Base-by-base conservation (phyloP, 35 echinoderm and acorn worm genomes). In the Amphiura filiformis region DNA sequence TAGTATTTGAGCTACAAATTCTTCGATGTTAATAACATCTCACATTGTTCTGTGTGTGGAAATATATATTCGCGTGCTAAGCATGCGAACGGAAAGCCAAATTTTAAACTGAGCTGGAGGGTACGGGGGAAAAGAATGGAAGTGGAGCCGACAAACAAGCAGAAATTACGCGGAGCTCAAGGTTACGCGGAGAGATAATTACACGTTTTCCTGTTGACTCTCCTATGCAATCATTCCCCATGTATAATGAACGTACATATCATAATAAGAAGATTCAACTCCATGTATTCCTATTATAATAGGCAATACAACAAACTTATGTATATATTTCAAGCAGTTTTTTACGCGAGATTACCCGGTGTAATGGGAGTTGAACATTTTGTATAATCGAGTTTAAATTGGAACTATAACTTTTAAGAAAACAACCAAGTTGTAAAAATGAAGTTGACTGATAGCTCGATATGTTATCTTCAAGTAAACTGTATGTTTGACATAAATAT, bases 1-100 rank as follows among this genome's bases (percentile, higher is more conserved):
- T n/a, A n/a, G n/a, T n/a, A n/a, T n/a, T n/a, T n/a, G n/a, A n/a
- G n/a, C n/a, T n/a, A n/a, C n/a, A n/a, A n/a, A n/a, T n/a, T n/a
- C n/a, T n/a, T n/a, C n/a, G n/a, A n/a, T n/a, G n/a, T n/a, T n/a
- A n/a, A n/a, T n/a, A n/a, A n/a, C n/a, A n/a, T n/a, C n/a, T n/a
- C n/a, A n/a, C n/a, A n/a, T n/a, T n/a, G n/a, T n/a, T n/a, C n/a
- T n/a, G n/a, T n/a, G n/a, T n/a, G n/a, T n/a, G n/a, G n/a, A n/a
- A n/a, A n/a, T n/a, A n/a, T n/a, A n/a, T n/a, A n/a, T n/a, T n/a
- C n/a, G n/a, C n/a, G n/a, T n/a, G n/a, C n/a, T n/a, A n/a, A n/a
- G n/a, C n/a, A n/a, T n/a, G n/a, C n/a, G n/a, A n/a, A 70, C 61
- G 61, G 61, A 70, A 70, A 70, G 61, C 61, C 61, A 70, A 30